Evolutionary conservation across 2,113 vertebrate genomes (phyloP).

Genomic region (Galeopterus variegatus): DNA sequence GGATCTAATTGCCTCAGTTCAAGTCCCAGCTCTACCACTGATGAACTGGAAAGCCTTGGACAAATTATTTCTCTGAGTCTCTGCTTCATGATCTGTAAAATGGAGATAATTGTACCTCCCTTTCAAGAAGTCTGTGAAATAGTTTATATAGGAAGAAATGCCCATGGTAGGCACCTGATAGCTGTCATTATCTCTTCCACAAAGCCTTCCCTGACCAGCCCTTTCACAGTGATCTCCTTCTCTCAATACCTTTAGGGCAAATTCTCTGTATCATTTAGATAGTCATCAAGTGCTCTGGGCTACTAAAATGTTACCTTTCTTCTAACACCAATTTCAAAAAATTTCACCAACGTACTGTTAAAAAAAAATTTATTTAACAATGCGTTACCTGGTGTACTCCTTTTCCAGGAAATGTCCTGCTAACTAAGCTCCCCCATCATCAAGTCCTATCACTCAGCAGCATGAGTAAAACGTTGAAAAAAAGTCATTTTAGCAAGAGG

Average conservation of each 20-base stretch:
- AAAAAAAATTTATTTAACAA: not conserved
- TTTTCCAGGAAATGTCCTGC: conserved; percentile 51
- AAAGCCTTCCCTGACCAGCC: not conserved
- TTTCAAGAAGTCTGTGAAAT: conserved; percentile 58
- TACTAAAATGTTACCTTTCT: conserved; percentile 59
- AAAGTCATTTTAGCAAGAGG: conserved; percentile 45
- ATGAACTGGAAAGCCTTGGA: conserved; percentile 28
- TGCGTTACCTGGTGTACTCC: not conserved
- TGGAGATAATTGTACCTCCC: not conserved
- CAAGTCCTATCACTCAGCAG: conserved; percentile 9
- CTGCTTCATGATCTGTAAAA: conserved; percentile 43
- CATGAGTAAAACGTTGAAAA: conserved; percentile 37
- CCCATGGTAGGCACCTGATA: not conserved
- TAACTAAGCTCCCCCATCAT: conserved; percentile 3
- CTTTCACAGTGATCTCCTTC: not conserved
- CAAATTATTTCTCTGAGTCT: not conserved
- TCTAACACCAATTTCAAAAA: conserved; percentile 2
- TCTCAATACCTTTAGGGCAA: not conserved
- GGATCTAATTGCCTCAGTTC: not conserved
- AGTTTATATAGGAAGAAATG: conserved; percentile 39
- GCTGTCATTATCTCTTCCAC: not conserved
- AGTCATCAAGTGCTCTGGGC: not conserved
- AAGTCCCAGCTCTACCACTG: not conserved
- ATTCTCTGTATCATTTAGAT: conserved; percentile 38
- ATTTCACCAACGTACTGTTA: not conserved